Conservation (phyloP, 2,797 vertebrate genomes). For the Borostomias antarcticus region DNA sequence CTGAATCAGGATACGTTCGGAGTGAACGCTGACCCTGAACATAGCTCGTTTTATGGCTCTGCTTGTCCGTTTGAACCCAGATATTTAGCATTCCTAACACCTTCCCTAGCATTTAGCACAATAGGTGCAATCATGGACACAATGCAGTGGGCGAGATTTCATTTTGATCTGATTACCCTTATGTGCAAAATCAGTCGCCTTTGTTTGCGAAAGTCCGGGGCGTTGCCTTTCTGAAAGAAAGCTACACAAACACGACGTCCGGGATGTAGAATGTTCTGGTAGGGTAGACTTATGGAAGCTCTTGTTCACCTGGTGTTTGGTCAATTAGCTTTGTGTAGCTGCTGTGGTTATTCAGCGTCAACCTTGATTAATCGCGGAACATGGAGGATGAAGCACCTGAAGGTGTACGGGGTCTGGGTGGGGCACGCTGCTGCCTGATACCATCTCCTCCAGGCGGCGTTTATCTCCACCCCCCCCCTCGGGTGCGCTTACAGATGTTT, state of each 20-base stretch:
- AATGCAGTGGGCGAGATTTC: constrained; percentile 41
- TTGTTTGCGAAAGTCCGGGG: constrained; percentile 52
- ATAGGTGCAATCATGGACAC: constrained; percentile 64
- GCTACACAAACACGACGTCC: constrained; percentile 28
- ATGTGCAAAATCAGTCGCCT: constrained; percentile 67
- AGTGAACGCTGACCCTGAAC: constrained; percentile 17
- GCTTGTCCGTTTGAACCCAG: constrained; percentile 14
- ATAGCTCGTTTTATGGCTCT: constrained; percentile 31
- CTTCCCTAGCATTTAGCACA: constrained; percentile 51
- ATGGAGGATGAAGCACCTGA: constrained; percentile 62
- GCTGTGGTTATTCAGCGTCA: constrained; percentile 64
- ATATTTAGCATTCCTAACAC: constrained; percentile 36
- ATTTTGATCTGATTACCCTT: constrained; percentile 63
- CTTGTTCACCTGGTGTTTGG: constrained; percentile 54
- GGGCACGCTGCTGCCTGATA: constrained; percentile 68
- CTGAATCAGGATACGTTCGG: constrained; percentile 21
- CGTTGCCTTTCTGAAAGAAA: constrained; percentile 25
- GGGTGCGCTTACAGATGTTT: constrained; percentile 73
- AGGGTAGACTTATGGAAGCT: constrained; percentile 38
- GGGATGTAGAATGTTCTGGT: constrained; percentile 36
- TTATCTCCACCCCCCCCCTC: constrained; percentile 59
- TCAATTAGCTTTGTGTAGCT: constrained; percentile 69
- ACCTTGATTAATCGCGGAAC: constrained; percentile 70
- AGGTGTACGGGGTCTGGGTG: constrained; percentile 62
- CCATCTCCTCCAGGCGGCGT: constrained; percentile 63